phyloP scores from a whole-genome alignment of 2,888 invertebrate genomes.

The Heliconius ethilla region DNA sequence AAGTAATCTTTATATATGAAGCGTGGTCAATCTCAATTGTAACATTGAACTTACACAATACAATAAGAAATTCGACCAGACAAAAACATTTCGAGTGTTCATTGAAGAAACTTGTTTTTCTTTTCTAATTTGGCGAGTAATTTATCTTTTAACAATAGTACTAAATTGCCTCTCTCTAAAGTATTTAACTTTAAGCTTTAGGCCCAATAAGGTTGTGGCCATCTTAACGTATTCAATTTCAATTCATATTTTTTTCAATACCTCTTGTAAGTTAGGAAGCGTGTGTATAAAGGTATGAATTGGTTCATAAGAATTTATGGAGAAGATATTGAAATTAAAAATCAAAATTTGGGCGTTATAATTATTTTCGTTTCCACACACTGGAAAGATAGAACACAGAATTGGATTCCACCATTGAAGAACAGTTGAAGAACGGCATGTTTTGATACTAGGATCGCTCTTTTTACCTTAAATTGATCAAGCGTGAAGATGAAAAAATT shows the following conservation, averaged over 20 bases:
- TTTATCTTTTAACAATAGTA: slow-evolving; percentile 14
- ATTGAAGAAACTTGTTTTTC: slow-evolving; percentile 3
- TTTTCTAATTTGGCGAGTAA: slow-evolving; percentile 14
- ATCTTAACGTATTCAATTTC: neutral
- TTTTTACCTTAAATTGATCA: too few relatives aligned
- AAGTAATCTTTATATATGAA: neutral
- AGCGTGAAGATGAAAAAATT: too few relatives aligned
- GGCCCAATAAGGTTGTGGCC: neutral
- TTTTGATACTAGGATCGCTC: too few relatives aligned
- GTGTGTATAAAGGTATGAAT: neutral
- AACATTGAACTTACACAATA: neutral
- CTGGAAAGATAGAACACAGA: too few relatives aligned
- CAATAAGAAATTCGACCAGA: neutral
- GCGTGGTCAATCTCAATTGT: slow-evolving; percentile 6
- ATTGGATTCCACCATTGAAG: too few relatives aligned
- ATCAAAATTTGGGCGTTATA: too few relatives aligned
- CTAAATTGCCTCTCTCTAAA: neutral
- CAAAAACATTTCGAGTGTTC: neutral
- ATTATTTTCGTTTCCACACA: too few relatives aligned
- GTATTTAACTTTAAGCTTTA: neutral
- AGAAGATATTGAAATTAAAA: too few relatives aligned
- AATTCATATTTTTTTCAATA: neutral
- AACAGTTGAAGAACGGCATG: too few relatives aligned
- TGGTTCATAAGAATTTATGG: too few relatives aligned
- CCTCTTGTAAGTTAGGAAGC: neutral